Evolutionary conservation across 2,113 vertebrate genomes (phyloP), one percentile per base, ranked within the genome.

Genomic region (Muscicapa adusta): DNA sequence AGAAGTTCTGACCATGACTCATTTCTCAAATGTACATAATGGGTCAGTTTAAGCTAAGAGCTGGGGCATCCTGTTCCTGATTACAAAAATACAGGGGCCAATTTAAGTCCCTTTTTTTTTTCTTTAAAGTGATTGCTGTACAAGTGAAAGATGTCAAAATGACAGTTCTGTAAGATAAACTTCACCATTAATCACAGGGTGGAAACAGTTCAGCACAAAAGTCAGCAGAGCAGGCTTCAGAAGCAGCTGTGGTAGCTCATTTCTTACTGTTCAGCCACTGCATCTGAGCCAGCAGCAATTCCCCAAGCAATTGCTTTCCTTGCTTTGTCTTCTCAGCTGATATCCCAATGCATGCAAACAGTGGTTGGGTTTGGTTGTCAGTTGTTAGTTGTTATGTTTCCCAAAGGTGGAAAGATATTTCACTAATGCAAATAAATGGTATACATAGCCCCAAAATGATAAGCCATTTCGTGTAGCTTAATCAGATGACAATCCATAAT

Each of bases 21-120:
- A 96, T 93, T 96, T 89, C 93, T 96, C 88, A 67, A 62, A 60
- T 28, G 67, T 56, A 77, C 65, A 74, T 78, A 89, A 80, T 57
- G 34, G 86, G 53, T 48, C n/a, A 20, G 68, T 74, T 12, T 77
- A 65, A 88, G 36, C 60, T 66, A 51, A 81, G 87, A 88, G 68
- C 63, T 90, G 60, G 51, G 74, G 85, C 85, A 96, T 94, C 88
- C 93, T 96, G 71, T 94, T 88, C 93, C 78, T 90, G 88, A 96
- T 94, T 93, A 94, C 17, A 85, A 88, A 95, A 94, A 51, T 68
- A 83, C 85, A 80, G 19, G 29, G 38, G 38, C 10, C 51, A 73
- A 29, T 56, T 82, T 34, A 85, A 62, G 42, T 34, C 3, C 7
- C 17, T 5, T 15, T 15, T 56, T 54, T 17, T 66, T 36, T 28